Evolutionary conservation across 2,888 invertebrate species (phyloP), one percentile per base, ranked within the genome.

Genomic region (Chelonus formosanus): DNA sequence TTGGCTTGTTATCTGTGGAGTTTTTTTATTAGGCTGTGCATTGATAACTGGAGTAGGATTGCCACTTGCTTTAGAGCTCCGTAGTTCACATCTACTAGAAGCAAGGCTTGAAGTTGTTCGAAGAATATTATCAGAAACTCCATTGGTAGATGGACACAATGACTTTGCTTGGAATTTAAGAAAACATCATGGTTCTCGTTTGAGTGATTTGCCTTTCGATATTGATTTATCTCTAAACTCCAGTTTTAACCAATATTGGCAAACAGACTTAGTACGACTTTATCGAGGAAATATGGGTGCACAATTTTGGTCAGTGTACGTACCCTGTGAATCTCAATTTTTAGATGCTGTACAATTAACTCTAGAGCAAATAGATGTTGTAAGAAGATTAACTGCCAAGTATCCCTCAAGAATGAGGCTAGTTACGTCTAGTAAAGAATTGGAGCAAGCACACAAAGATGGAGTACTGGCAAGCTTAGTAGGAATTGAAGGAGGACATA

Each of bases 401-500:
- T 87, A 87, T 62, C 77, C 84, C 4, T 84, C 85, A 54, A 83
- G 84, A 4, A 85, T 89, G 80, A 84, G 85, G 63, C 85, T 89
- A 67, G 89, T 88, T 3, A 86, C 87, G 36, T 86, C 86, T 1
- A 88, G 88, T 57, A 83, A 84, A 58, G 90, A 89, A 78, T 86
- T 91, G 77, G 86, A 88, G 74, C 86, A 87, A 69, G 89, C 89
- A 0, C 89, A 89, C 75, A 85, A 85, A 40, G 85, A 86, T 0
- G 88, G 89, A 0, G 87, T 88, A 70, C 86, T 91, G 3, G 90
- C 88, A 0, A 73, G 74, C 70, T 79, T 91, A 52, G 86, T 91
- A 62, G 91, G 89, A 0, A 85, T 91, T 43, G 90, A 90, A 73
- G 90, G 91, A 5, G 91, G 91, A 0, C 91, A 91, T 80, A 87